Evolutionary conservation across 2,888 invertebrate genomes (phyloP).

Genomic region (Charanyca ferruginea): DNA sequence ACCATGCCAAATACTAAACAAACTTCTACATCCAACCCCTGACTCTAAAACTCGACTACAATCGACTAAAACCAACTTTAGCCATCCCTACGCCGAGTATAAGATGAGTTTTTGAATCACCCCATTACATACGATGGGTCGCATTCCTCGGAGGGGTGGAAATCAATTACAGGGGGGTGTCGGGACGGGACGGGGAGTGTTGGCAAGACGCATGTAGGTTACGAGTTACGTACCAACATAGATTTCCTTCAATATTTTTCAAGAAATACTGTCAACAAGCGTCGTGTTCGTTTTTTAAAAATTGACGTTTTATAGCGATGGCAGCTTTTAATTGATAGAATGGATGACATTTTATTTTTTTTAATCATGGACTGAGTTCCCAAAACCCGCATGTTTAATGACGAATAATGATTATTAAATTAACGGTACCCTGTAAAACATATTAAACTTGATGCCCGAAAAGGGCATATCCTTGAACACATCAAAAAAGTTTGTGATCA

Average conservation of each 20-base stretch:
- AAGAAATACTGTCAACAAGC: slow-evolving; percentile 42
- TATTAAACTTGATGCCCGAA: too few relatives aligned
- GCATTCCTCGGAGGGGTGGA: slow-evolving; percentile 74
- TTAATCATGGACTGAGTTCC: too few relatives aligned
- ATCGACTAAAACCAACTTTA: slow-evolving; percentile 52
- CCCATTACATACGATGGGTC: slow-evolving; percentile 71
- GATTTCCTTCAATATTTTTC: slow-evolving; percentile 62
- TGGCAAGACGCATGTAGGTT: slow-evolving; percentile 61
- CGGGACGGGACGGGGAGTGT: slow-evolving; percentile 40
- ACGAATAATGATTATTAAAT: too few relatives aligned
- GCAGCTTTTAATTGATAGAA: background rate
- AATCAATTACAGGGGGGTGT: slow-evolving; percentile 77
- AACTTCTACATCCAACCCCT: slow-evolving; percentile 2
- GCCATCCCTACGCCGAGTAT: slow-evolving; percentile 62
- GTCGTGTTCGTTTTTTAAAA: slow-evolving; percentile 19
- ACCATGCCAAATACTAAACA: background rate
- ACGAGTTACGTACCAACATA: slow-evolving; percentile 60
- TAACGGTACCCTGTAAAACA: too few relatives aligned
- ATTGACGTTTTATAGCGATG: background rate
- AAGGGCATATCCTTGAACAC: too few relatives aligned
- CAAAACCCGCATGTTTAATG: too few relatives aligned
- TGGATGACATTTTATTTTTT: background rate
- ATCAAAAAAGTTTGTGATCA: too few relatives aligned
- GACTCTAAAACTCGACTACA: slow-evolving; percentile 20
- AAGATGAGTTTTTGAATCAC: slow-evolving; percentile 79